Evolutionary conservation across 1,140 invertebrate genomes (phyloP), one percentile per base, ranked within the genome.

Genomic region (Phocides pigmalion): DNA sequence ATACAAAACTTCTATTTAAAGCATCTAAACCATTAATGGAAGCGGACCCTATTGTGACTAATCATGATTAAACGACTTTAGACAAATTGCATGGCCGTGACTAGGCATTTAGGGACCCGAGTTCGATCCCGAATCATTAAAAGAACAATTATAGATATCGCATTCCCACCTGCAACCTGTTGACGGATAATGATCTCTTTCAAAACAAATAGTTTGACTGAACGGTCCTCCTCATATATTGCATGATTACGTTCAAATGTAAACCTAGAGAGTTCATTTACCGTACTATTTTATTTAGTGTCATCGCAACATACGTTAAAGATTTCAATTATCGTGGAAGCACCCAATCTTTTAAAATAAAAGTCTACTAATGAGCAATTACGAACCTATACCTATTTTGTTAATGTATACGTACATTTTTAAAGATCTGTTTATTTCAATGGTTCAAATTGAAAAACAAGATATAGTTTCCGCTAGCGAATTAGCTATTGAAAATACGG

Each of bases 101-200:
- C 88, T 88, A 87, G 77, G 88, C 88, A 90, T 85, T 83, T 87
- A 84, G 76, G 71, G 74, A 81, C 62, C 78, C 70, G 76, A 67
- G 71, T 72, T 70, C 81, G 81, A 86, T 86, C 87, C 84, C 79
- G 81, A 88, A 90, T 87, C 88, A 88, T 90, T 89, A 90, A 88
- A 88, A 89, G 86, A 87, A 90, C 86, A 89, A 90, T 89, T 89
- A 90, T 89, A 89, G 86, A 88, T 90, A 90, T 88, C 86, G 82
- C 71, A 82, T 88, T 87, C 83, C 82, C 84, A 85, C 87, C 88
- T 89, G 86, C 84, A 89, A 88, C 86, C 81, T 82, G 86, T 85
- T 87, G 84, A 76, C 68, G 81, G 84, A 88, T 90, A 84, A 84
- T 88, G 80, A 89, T 89, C 86, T 90, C 71, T 73, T 79, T 87